Percentiles rank a stretch among this genome's conserved stretches.
phyloP scores from a whole-genome alignment of 2,888 invertebrate genomes.

The Tipula vernalis region DNA sequence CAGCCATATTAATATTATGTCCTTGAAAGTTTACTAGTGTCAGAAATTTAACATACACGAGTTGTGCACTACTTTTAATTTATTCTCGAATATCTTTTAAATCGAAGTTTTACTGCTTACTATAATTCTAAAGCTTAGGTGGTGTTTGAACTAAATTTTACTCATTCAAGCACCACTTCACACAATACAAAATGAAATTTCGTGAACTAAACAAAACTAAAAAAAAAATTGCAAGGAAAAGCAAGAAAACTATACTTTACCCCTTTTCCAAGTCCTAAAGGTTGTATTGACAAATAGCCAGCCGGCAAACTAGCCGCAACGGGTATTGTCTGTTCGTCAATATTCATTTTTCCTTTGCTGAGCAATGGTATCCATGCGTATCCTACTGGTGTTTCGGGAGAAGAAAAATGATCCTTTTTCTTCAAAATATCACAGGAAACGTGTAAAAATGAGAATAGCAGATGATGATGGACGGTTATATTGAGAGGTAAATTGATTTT shows the following conservation, averaged over 20 bases:
- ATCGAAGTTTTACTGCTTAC: neutral
- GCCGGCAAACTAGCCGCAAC: slow-evolving; percentile 81
- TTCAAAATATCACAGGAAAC: slow-evolving; percentile 83
- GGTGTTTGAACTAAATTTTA: neutral
- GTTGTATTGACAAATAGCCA: slow-evolving; percentile 81
- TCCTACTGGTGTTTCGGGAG: slow-evolving; percentile 70
- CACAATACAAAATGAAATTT: neutral
- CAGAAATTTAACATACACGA: too few relatives aligned
- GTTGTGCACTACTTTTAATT: too few relatives aligned
- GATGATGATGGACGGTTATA: slow-evolving; percentile 73
- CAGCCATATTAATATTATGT: neutral
- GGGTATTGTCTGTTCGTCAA: slow-evolving; percentile 70
- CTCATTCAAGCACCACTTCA: neutral
- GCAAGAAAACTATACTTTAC: slow-evolving; percentile 37
- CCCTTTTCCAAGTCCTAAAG: slow-evolving; percentile 82
- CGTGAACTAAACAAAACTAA: neutral
- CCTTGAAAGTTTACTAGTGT: too few relatives aligned
- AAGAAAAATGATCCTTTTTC: slow-evolving; percentile 57
- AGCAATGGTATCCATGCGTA: slow-evolving; percentile 88
- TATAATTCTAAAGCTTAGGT: neutral
- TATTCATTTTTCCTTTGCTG: slow-evolving; percentile 68
- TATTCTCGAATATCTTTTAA: neutral
- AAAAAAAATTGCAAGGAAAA: neutral
- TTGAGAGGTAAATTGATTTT: slow-evolving; percentile 83
- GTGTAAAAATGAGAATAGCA: slow-evolving; percentile 91